phyloP scores from a whole-genome alignment of 2,113 vertebrate genomes.

The Microtus ochrogaster region DNA sequence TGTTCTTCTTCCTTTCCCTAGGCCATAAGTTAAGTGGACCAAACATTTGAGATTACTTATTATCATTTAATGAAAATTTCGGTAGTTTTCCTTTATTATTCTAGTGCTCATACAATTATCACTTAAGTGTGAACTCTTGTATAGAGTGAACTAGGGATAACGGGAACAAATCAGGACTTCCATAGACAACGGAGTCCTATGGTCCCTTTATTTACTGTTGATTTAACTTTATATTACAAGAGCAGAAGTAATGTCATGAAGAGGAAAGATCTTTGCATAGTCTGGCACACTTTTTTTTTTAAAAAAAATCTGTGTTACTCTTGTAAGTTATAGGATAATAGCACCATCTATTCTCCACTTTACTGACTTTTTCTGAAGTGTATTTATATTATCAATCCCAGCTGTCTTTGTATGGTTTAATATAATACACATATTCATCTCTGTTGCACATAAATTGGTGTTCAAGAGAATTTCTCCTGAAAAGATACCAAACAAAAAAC shows the following conservation, averaged over 20 bases:
- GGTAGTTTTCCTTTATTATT: slow-evolving; percentile 4
- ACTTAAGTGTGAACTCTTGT: neutral
- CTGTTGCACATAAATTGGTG: neutral
- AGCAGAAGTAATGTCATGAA: neutral
- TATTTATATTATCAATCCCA: neutral
- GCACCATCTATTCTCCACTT: neutral
- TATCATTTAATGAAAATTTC: neutral
- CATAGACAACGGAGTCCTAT: neutral
- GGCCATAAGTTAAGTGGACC: neutral
- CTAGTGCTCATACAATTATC: neutral
- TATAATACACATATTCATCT: neutral
- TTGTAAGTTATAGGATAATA: neutral
- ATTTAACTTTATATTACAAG: neutral
- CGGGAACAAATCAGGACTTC: neutral
- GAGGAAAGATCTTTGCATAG: neutral
- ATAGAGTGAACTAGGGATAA: neutral
- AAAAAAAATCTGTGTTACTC: neutral
- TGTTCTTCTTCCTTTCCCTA: slow-evolving; percentile 2
- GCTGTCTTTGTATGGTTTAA: neutral
- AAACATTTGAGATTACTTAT: slow-evolving; percentile 32
- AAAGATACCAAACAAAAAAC: neutral
- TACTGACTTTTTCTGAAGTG: neutral
- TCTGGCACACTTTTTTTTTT: neutral
- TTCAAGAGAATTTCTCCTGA: neutral
- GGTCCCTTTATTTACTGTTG: neutral